Evolutionary conservation across 2,888 invertebrate species (phyloP).

Genomic region (Mellilla xanthometata): DNA sequence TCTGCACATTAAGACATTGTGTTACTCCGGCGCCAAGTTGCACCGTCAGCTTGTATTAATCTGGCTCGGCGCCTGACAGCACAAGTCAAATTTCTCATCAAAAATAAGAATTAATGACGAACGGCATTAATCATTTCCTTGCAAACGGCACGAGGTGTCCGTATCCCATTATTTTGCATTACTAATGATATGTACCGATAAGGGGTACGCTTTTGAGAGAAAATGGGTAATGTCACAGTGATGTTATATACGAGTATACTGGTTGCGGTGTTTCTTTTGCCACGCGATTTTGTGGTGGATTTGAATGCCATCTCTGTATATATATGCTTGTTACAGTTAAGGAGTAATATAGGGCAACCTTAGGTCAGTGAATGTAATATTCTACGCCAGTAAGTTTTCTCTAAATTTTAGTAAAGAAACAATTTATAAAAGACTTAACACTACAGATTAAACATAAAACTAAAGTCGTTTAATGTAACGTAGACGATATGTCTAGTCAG

Average conservation of each 20-base stretch:
- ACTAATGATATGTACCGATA: slow-evolving; percentile 82
- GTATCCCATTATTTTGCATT: slow-evolving; percentile 83
- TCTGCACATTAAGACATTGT: slow-evolving; percentile 46
- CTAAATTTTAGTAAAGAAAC: too few species aligned
- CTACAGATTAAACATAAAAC: too few species aligned
- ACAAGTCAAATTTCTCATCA: slow-evolving; percentile 82
- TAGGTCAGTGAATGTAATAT: too few species aligned
- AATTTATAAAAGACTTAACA: too few species aligned
- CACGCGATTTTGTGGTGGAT: slow-evolving; percentile 2
- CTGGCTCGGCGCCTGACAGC: slow-evolving; percentile 79
- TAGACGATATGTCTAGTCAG: too few species aligned
- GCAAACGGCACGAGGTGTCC: slow-evolving; percentile 82
- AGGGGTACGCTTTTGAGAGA: slow-evolving; percentile 62
- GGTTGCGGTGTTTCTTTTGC: slow-evolving; percentile 34
- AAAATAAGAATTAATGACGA: slow-evolving; percentile 82
- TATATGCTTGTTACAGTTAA: too few species aligned
- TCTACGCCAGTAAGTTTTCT: too few species aligned
- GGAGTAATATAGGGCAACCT: too few species aligned
- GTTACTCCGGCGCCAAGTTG: slow-evolving; percentile 62
- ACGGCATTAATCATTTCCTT: slow-evolving; percentile 79
- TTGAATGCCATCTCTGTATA: too few species aligned
- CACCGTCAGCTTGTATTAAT: slow-evolving; percentile 80
- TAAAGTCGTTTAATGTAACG: too few species aligned
- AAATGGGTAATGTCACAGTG: slow-evolving; percentile 66
- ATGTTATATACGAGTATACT: slow-evolving; percentile 40